Base-by-base conservation (phyloP, 2,797 vertebrate species). In the Pipistrellus kuhlii region DNA sequence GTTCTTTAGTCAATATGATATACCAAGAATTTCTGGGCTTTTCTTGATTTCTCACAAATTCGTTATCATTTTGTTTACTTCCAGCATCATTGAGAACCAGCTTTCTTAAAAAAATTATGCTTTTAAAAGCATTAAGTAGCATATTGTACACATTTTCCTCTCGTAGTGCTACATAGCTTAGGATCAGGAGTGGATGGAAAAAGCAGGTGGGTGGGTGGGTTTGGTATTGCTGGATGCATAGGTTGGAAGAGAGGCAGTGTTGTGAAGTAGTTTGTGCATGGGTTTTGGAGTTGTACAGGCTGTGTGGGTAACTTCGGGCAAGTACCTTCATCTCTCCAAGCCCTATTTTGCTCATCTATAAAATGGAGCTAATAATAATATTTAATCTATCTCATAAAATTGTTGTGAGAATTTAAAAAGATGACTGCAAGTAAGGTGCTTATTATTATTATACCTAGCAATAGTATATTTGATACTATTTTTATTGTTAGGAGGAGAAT, bases 11-110 rank as follows among this genome's bases (percentile, higher is more conserved):
- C 6, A 18, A 32, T 75, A 41, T n/a, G 12, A 48, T 71, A 13
- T 35, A 55, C 25, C 51, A 90, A 71, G 84, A 82, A 32, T 80
- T 91, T 88, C 62, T 90, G n/a, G n/a, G 30, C n/a, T 44, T 90
- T 92, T 75, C 44, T 83, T 84, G 27, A 57, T 59, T 75, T 80
- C 53, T 32, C 48, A 86, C 66, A 94, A 41, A 84, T 82, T 81
- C 13, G 30, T 76, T 88, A 32, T 84, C 59, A 66, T 59, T 92
- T 87, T 77, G 17, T 72, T 90, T 89, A 13, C 11, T 76, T 88
- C 20, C 20, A 46, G 38, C 30, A 57, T 90, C 27, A 30, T 4
- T 68, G 48, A 90, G 53, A 25, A 81, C 2, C 27, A 85, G 41
- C 17, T 62, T 13, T 89, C 64, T 46, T 32, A 5, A 77, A 76